Evolutionary conservation across 30 jellyfish, hydroid and myxozoan species (phyloP), one percentile per base, ranked within the genome.

Genomic region (Haliclystus octoradiatus): DNA sequence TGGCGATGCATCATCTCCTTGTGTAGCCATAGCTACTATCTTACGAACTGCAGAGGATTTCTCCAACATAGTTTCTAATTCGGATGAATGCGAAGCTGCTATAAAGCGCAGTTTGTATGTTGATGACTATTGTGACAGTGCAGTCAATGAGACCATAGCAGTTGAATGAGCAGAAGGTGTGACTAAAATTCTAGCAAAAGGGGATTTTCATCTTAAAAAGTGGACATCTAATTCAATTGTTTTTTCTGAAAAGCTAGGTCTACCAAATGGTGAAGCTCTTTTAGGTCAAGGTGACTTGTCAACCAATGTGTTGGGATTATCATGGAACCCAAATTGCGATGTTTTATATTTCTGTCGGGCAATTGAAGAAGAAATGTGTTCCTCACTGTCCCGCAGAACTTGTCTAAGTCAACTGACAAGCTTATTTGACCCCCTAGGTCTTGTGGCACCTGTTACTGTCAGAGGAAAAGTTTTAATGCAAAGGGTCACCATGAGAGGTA

Each of bases 341-440:
- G n/a, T n/a, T n/a, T n/a, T n/a, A n/a, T n/a, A n/a, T n/a, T n/a
- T n/a, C n/a, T n/a, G n/a, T n/a, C n/a, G n/a, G n/a, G n/a, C n/a
- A n/a, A n/a, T n/a, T n/a, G n/a, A n/a, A n/a, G n/a, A n/a, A n/a
- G n/a, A n/a, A n/a, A n/a, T n/a, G n/a, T n/a, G n/a, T n/a, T n/a
- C n/a, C n/a, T n/a, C n/a, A n/a, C n/a, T n/a, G n/a, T n/a, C n/a
- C n/a, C n/a, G n/a, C n/a, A n/a, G n/a, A n/a, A n/a, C n/a, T n/a
- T n/a, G n/a, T n/a, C n/a, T n/a, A n/a, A n/a, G n/a, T n/a, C n/a
- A n/a, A n/a, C n/a, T n/a, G n/a, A n/a, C n/a, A n/a, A n/a, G n/a
- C n/a, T n/a, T 74, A 62, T 62, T 74, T 51, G 85, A 74, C 65
- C 85, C 85, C 26, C 29, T 70, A 47, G 71, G 85, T 27, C 52